Evolutionary conservation across 2,797 vertebrate species (phyloP).

Genomic region (Buphagus erythrorhynchus): DNA sequence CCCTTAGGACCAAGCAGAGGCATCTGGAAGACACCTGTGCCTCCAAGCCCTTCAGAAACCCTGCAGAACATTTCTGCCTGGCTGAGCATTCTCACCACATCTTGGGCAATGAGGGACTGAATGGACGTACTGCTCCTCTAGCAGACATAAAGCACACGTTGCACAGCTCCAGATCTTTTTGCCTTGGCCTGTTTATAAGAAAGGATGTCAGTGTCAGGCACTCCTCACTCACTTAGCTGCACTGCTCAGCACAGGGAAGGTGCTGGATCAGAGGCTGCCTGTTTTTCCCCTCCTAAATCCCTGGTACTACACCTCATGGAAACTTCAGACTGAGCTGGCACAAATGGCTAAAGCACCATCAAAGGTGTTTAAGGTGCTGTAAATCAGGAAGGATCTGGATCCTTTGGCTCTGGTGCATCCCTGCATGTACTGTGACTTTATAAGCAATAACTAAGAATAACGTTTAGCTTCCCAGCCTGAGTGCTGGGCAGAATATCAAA

Average conservation of each 20-base stretch:
- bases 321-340: not conserved
- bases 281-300: not conserved
- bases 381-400: not conserved
- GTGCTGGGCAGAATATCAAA: not conserved
- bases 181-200: not conserved
- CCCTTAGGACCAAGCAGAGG: not conserved
- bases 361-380: not conserved
- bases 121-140: not conserved
- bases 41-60: not conserved
- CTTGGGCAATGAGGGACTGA: not conserved
- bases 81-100: not conserved
- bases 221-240: not conserved
- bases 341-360: not conserved
- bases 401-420: not conserved
- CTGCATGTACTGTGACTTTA: not conserved
- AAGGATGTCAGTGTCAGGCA: not conserved
- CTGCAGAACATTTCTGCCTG: not conserved
- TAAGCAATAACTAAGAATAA: constrained; percentile 10
- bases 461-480: not conserved
- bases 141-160: not conserved
- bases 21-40: not conserved
- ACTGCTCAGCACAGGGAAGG: not conserved
- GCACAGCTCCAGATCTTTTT: not conserved
- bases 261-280: not conserved
- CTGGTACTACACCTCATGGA: not conserved